phyloP scores from a whole-genome alignment of 2,888 invertebrate genomes.

The Amblyjoppa fuscipennis region DNA sequence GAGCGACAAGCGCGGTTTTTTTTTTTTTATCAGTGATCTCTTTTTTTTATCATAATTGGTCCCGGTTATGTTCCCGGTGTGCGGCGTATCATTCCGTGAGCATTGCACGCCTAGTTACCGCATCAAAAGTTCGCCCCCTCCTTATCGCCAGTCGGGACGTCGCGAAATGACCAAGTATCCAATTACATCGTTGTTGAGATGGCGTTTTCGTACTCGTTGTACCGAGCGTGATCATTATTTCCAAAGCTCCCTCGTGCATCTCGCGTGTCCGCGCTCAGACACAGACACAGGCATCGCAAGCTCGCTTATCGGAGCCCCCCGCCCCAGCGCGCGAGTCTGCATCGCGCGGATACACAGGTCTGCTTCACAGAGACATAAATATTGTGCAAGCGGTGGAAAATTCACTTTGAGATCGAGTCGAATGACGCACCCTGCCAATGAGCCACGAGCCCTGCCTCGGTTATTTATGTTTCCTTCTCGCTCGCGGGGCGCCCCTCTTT shows the following conservation, averaged over 20 bases:
- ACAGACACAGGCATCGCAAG: not conserved
- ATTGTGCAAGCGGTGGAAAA: constrained; percentile 62
- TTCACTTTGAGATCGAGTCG: constrained; percentile 69
- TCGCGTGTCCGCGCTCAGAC: not conserved
- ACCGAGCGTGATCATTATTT: constrained; percentile 15
- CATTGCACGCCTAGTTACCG: constrained; percentile 52
- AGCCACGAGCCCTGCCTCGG: constrained; percentile 58
- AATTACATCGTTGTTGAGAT: constrained; percentile 23
- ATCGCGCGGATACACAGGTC: not conserved
- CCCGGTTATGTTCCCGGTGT: constrained; percentile 46
- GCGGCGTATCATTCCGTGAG: constrained; percentile 58
- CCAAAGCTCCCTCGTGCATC: not conserved
- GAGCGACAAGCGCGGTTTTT: not conserved
- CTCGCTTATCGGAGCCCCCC: constrained; percentile 13
- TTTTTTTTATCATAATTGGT: not conserved
- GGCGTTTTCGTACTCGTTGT: not conserved
- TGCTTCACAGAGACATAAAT: constrained; percentile 38
- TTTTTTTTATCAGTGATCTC: no score
- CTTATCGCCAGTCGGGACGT: constrained; percentile 15
- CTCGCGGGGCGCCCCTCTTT: constrained; percentile 21
- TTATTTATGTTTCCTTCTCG: constrained; percentile 44
- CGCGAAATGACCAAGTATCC: constrained; percentile 20
- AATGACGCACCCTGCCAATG: constrained; percentile 66
- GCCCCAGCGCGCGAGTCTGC: not conserved
- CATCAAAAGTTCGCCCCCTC: not conserved